Evolutionary conservation across 2,888 invertebrate genomes (phyloP), one percentile per base, ranked within the genome.

Genomic region (Phaonia tiefii): DNA sequence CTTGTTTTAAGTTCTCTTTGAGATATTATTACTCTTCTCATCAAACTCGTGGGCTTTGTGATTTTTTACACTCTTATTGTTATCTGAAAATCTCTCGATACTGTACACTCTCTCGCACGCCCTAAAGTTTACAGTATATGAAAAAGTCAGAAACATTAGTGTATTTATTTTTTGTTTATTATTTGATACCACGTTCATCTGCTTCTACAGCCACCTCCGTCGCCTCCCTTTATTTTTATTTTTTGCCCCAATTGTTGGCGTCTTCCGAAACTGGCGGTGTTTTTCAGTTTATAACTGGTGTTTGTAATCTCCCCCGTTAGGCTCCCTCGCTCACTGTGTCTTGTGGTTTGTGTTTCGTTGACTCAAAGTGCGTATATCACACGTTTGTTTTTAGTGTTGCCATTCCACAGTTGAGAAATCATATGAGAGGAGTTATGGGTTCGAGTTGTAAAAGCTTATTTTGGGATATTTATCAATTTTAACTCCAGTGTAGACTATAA

Each of bases 71-170:
- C 31, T 31, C 31, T 31, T 8, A 13, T 72, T 72, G 8, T 13
- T 39, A 46, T 15, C 26, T 31, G 10, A 1, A 31, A 51, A 31
- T 70, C 58, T 65, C 26, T 42, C 20, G 1, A 15, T 58, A n/a
- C 17, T 56, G n/a, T 17, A 75, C 56, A 44, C 56, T 69, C 73
- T 73, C 25, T 75, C 26, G 15, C 31, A 20, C 72, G 31, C 31
- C 31, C 31, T 31, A 31, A 31, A 31, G 31, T 31, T 31, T 31
- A 31, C 4, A 31, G 31, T 31, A 3, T 8, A 8, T 31, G 31
- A 31, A 31, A 31, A 5, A 31, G 31, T 31, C 8, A 8, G 8
- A 31, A 31, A 31, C 31, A 31, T 31, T 31, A 5, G 31, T 31
- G 31, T 5, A 31, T 31, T 31, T 31, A 5, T 3, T 31, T 3